phyloP scores from a whole-genome alignment of 35 echinoderm and acorn worm genomes.

The Apostichopus parvimensis region DNA sequence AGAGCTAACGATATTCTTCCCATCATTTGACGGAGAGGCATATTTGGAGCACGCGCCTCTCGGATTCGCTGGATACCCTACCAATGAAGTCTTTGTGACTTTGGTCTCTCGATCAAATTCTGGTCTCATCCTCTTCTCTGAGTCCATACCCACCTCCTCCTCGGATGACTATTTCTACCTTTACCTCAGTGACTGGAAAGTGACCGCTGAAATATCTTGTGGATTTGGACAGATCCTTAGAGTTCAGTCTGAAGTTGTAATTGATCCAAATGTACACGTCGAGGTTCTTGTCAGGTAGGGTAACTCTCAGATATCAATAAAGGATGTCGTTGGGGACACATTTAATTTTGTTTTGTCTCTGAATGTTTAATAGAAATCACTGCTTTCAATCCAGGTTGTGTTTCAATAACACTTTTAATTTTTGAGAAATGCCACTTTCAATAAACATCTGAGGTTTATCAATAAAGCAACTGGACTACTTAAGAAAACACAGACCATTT shows the following conservation, averaged over 20 bases:
- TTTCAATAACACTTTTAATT: no score
- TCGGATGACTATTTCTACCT: conserved; percentile 64
- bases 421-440: no score
- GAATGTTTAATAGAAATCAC: not conserved
- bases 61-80: conserved; percentile 39
- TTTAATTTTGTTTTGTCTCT: not conserved
- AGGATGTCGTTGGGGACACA: not conserved
- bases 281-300: conserved; percentile 73
- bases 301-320: not conserved
- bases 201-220: conserved; percentile 64
- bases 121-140: conserved; percentile 62
- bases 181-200: conserved; percentile 52
- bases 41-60: conserved; percentile 67
- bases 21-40: conserved; percentile 71
- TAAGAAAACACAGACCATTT: no score
- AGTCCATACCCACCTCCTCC: not conserved
- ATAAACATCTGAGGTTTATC: no score
- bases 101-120: conserved; percentile 46
- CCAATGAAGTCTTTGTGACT: conserved; percentile 62
- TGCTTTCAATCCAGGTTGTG: no score
- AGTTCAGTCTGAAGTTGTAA: conserved; percentile 32
- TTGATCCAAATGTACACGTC: conserved; percentile 58
- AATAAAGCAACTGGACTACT: no score
- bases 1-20: conserved; percentile 80
- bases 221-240: conserved; percentile 62